These are phyloP conservation scores for Prochilodus magdalenae DNA, from an alignment of 2,113 vertebrate species.

Conservation along the genomic window DNA sequence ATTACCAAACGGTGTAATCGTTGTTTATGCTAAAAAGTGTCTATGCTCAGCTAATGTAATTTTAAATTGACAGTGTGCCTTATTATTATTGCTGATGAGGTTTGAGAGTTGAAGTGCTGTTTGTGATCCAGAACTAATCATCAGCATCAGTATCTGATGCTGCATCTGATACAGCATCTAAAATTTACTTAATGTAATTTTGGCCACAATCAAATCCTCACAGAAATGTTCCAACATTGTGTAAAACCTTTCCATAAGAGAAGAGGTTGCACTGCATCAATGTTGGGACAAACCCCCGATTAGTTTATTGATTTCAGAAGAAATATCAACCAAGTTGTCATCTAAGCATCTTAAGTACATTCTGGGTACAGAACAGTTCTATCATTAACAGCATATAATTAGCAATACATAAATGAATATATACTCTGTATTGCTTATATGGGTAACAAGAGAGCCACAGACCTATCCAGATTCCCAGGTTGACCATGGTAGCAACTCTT, in stretches of 20 bases:
- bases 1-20: too few relatives aligned
- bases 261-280: too few relatives aligned
- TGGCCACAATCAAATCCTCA: not conserved
- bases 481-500: slow-evolving; percentile 67
- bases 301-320: too few relatives aligned
- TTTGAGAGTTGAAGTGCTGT: not conserved
- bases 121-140: not conserved
- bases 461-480: slow-evolving; percentile 76
- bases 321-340: too few relatives aligned
- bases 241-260: too few relatives aligned
- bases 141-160: not conserved
- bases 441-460: not conserved
- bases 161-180: too few relatives aligned
- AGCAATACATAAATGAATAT: not conserved
- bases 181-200: not conserved
- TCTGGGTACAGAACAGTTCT: not conserved
- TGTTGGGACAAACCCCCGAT: too few relatives aligned
- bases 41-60: too few relatives aligned
- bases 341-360: too few relatives aligned
- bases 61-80: too few relatives aligned
- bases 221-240: not conserved
- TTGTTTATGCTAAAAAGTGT: too few relatives aligned
- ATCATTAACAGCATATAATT: not conserved
- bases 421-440: not conserved
- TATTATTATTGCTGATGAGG: too few relatives aligned